Conservation (phyloP, 2,797 vertebrate genomes). For the Etheostoma perlongum region DNA sequence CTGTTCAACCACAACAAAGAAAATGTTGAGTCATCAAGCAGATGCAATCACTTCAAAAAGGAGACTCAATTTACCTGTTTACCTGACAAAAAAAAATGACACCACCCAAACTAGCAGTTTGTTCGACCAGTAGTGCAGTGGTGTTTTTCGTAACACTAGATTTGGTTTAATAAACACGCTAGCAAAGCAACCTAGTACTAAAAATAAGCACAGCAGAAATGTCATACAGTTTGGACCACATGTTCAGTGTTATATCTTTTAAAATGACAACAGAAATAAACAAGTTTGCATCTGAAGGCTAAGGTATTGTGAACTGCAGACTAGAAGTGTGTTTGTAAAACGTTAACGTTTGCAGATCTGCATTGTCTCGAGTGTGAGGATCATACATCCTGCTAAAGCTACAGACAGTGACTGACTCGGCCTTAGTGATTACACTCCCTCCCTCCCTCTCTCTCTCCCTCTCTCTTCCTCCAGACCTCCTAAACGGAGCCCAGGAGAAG, state of each 20-base stretch:
- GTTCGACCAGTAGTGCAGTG: too few relatives aligned
- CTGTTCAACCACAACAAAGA: background rate
- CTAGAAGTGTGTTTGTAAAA: background rate
- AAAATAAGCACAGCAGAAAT: too few relatives aligned
- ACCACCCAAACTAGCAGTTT: too few relatives aligned
- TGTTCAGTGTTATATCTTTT: too few relatives aligned
- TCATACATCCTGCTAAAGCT: conserved; percentile 23
- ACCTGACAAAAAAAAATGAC: conserved; percentile 8
- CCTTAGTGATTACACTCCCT: conserved; percentile 57
- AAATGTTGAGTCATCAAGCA: background rate
- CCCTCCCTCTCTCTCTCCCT: conserved; percentile 41
- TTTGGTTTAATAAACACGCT: too few relatives aligned
- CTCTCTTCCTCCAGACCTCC: conserved; percentile 89
- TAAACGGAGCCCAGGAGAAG: conserved; percentile 98
- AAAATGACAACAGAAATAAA: too few relatives aligned
- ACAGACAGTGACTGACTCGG: conserved; percentile 20
- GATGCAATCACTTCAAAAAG: background rate
- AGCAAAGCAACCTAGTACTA: too few relatives aligned
- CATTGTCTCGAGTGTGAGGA: background rate
- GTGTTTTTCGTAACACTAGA: too few relatives aligned
- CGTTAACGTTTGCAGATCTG: background rate
- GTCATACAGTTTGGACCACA: too few relatives aligned
- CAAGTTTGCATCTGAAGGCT: background rate
- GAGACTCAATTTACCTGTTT: too few relatives aligned
- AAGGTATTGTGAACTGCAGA: background rate